Conservation (phyloP, 2,113 vertebrate genomes). For the Prunella fulvescens region DNA sequence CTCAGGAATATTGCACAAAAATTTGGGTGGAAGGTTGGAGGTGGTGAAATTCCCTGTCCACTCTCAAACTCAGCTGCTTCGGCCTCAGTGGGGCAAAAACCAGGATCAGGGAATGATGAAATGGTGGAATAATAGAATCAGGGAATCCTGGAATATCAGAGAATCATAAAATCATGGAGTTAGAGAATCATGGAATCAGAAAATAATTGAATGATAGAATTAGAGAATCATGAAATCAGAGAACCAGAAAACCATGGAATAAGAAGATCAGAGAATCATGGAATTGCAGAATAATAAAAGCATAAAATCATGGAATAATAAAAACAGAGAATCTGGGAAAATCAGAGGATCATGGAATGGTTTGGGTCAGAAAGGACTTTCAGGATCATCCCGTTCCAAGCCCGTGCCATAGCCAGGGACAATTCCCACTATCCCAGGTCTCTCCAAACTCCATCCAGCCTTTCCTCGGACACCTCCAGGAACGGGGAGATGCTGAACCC, state of each 20-base stretch:
- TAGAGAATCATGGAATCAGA: rapidly evolving
- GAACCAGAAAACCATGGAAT: background rate
- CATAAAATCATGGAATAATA: rapidly evolving
- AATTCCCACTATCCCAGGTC: background rate
- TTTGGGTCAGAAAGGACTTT: background rate
- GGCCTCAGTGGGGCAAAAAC: rapidly evolving
- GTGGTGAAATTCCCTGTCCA: background rate
- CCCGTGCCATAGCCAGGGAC: background rate
- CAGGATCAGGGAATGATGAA: background rate
- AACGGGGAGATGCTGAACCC: background rate
- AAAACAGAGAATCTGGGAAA: no score
- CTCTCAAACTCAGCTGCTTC: background rate
- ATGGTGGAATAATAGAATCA: rapidly evolving
- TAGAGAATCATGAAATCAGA: no score
- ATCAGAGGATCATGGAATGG: background rate
- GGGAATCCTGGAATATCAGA: background rate
- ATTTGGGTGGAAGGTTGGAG: background rate
- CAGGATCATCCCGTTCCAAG: background rate
- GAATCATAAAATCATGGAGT: background rate
- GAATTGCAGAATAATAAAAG: background rate
- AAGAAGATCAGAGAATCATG: background rate
- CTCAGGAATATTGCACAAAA: background rate
- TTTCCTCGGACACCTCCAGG: background rate
- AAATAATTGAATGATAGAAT: rapidly evolving
- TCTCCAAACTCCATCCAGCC: background rate